These are phyloP conservation scores for Telmatochromis brachygnathus DNA, from an alignment of 2,113 vertebrate genomes.

Conservation along the genomic window DNA sequence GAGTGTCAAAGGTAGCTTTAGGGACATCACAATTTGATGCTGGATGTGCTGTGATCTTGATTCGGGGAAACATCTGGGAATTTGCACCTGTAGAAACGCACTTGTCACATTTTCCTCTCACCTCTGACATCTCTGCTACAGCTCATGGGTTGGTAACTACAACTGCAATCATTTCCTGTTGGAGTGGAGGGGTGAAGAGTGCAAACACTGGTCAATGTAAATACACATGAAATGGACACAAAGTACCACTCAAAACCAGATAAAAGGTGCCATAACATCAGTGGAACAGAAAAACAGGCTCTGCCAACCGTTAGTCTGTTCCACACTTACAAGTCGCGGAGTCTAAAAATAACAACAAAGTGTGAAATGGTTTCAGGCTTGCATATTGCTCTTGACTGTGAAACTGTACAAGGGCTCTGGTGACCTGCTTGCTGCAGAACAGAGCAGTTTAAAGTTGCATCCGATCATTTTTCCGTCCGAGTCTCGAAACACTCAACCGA, in stretches of 20 bases:
- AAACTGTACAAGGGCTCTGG: background rate
- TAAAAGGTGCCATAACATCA: background rate
- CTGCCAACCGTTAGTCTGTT: background rate
- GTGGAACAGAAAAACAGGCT: background rate
- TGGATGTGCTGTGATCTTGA: constrained; percentile 3
- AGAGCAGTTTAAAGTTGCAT: background rate
- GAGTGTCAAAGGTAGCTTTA: constrained; percentile 4
- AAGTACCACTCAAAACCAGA: background rate
- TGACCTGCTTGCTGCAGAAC: background rate
- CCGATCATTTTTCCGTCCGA: background rate
- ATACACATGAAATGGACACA: background rate
- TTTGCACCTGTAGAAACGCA: background rate
- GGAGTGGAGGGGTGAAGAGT: background rate
- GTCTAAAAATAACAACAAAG: constrained; percentile 39
- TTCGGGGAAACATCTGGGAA: background rate
- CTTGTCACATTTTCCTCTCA: background rate
- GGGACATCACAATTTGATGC: background rate
- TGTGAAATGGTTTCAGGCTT: constrained; percentile 33
- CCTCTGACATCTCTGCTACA: background rate
- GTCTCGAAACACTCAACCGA: background rate
- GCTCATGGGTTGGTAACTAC: background rate
- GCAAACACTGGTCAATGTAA: background rate
- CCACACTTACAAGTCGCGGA: background rate
- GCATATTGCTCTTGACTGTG: constrained; percentile 13
- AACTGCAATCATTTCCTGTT: background rate